A percentile compares a stretch with the other conserved stretches of the same genome.
These are phyloP conservation scores for Laspeyria flexula DNA, from an alignment of 2,888 invertebrate species.

Conservation along the genomic window DNA sequence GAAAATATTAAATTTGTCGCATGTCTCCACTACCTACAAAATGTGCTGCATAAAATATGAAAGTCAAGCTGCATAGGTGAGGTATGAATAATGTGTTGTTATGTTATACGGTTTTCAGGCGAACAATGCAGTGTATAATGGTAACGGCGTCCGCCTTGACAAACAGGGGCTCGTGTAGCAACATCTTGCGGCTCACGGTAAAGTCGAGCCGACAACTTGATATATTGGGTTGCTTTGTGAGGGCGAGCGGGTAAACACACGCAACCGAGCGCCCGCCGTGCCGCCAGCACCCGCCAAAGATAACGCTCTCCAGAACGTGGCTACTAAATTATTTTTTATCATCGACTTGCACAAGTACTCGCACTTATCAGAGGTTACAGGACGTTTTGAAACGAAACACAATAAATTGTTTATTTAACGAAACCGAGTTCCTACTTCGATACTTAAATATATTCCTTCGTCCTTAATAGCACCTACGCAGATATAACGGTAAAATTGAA, in stretches of 20 bases:
- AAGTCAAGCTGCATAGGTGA: neutral
- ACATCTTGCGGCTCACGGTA: constrained; percentile 66
- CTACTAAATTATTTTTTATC: constrained; percentile 79
- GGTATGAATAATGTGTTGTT: constrained; percentile 33
- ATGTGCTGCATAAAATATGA: constrained; percentile 23
- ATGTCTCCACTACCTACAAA: no score
- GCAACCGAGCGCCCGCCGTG: constrained; percentile 37
- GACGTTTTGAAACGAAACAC: constrained; percentile 27
- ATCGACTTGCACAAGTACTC: constrained; percentile 58
- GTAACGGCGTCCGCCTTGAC: constrained; percentile 64
- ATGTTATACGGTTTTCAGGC: constrained; percentile 44
- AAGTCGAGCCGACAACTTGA: constrained; percentile 75
- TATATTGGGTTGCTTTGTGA: constrained; percentile 79
- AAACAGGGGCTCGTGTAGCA: constrained; percentile 70
- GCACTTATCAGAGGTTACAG: constrained; percentile 53
- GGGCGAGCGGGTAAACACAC: constrained; percentile 73
- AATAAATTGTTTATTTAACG: neutral
- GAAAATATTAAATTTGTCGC: neutral
- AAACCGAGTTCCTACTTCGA: no score
- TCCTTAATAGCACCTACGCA: no score
- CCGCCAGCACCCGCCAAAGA: constrained; percentile 46
- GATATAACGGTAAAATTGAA: neutral
- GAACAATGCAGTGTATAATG: constrained; percentile 51
- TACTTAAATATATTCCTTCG: no score
- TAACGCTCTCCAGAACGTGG: constrained; percentile 63